Evolutionary conservation across 2,113 vertebrate species (phyloP).

Genomic region (Chlamydotis undulata): DNA sequence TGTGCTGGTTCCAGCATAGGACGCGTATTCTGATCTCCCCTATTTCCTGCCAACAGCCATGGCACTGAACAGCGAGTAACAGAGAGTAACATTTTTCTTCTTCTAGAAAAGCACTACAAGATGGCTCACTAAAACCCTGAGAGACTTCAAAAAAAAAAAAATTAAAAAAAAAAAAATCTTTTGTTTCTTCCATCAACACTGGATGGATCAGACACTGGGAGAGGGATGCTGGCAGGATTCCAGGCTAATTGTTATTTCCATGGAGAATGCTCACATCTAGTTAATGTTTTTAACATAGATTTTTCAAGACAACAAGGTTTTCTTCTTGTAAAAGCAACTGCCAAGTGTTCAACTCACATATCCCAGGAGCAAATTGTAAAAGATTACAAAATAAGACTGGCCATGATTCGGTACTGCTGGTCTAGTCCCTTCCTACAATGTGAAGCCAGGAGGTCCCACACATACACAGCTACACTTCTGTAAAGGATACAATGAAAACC

Average conservation of each 20-base stretch:
- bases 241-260: not conserved
- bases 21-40: not conserved
- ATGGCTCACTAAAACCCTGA: not conserved
- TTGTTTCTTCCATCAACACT: not conserved
- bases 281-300: not conserved
- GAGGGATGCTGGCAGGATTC: not conserved
- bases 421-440: not conserved
- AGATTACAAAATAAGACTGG: not conserved
- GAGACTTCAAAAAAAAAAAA: not conserved
- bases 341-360: not conserved
- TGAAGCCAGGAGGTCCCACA: not conserved
- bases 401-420: not conserved
- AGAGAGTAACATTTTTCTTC: not conserved
- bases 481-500: not conserved
- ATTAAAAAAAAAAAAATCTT: not conserved
- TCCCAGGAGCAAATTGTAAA: not conserved
- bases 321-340: not conserved
- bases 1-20: not conserved
- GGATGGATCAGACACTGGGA: not conserved
- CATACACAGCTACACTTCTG: not conserved
- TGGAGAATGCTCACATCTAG: not conserved
- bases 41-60: not conserved
- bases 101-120: not conserved
- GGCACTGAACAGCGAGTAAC: fast-evolving
- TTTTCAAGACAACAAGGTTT: not conserved